Evolutionary conservation across 2,797 vertebrate species (phyloP).

Genomic region (Acridotheres tristis): DNA sequence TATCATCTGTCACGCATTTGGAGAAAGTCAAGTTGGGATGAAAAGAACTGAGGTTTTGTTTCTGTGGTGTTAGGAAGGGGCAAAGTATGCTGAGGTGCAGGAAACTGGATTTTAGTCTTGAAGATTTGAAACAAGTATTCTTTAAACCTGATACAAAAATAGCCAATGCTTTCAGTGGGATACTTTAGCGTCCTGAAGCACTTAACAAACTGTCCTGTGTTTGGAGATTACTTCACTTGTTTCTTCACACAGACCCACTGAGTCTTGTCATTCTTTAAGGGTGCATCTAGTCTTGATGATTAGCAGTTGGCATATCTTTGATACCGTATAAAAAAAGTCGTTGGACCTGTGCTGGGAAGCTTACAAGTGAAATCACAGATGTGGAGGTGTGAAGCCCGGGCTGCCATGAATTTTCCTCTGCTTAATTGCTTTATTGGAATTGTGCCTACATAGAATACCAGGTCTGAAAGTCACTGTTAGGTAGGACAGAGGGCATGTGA

Average conservation of each 20-base stretch:
- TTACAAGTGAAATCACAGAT: neutral
- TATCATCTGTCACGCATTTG: neutral
- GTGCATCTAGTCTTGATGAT: neutral
- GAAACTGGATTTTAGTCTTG: neutral
- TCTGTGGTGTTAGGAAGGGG: neutral
- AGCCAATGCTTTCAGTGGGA: neutral
- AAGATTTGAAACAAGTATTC: neutral
- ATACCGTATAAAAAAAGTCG: neutral
- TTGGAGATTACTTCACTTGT: neutral
- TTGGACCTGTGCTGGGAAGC: neutral
- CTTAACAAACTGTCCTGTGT: neutral
- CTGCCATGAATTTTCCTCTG: neutral
- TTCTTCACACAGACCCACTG: neutral
- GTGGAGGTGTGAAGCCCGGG: neutral
- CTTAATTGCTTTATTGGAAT: neutral
- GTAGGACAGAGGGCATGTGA: neutral
- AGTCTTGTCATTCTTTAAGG: neutral
- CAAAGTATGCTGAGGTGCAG: neutral
- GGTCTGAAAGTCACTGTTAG: neutral
- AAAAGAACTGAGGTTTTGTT: neutral
- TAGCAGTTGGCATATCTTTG: neutral
- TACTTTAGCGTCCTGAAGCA: neutral
- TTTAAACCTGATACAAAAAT: neutral
- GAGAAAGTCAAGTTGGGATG: neutral
- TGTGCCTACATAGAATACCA: neutral